Percentiles rank a stretch among this genome's conserved stretches.
Evolutionary conservation across 2,113 vertebrate species (phyloP).

Genomic region (Pithys albifrons): DNA sequence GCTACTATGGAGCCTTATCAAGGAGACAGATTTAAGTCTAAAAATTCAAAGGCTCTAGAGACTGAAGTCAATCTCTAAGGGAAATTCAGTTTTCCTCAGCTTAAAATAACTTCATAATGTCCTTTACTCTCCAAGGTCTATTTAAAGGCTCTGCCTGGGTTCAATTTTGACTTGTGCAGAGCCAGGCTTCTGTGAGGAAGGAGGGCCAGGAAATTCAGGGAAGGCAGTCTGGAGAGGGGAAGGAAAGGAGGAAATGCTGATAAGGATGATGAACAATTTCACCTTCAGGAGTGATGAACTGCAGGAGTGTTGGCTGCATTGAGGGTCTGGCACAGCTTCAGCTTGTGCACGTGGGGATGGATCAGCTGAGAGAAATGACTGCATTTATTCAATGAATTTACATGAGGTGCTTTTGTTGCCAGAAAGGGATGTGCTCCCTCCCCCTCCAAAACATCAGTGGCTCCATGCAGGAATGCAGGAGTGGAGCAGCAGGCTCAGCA

Average conservation of each 20-base stretch:
- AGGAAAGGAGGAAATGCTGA: neutral
- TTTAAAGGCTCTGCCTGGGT: conserved; percentile 6
- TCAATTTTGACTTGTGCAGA: neutral
- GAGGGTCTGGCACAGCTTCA: conserved; percentile 59
- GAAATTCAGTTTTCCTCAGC: conserved; percentile 26
- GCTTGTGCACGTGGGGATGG: conserved; percentile 25
- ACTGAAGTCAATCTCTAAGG: neutral
- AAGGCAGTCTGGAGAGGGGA: neutral
- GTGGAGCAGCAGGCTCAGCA: neutral
- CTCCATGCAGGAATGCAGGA: neutral
- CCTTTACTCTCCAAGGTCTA: conserved; percentile 46
- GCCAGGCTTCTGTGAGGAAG: neutral
- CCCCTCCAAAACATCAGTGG: conserved; percentile 5
- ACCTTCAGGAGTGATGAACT: conserved; percentile 64
- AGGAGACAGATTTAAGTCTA: neutral
- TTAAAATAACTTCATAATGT: conserved; percentile 49
- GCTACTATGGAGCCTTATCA: neutral
- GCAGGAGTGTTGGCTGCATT: conserved; percentile 56
- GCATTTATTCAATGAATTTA: conserved; percentile 71
- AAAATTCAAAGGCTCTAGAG: conserved; percentile 30
- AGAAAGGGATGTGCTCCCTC: neutral
- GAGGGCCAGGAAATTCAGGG: neutral
- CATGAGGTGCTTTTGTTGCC: conserved; percentile 44
- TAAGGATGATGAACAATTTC: conserved; percentile 16
- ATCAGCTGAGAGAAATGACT: conserved; percentile 69